Conservation (phyloP, 2,113 vertebrate genomes). For the Fulica atra region DNA sequence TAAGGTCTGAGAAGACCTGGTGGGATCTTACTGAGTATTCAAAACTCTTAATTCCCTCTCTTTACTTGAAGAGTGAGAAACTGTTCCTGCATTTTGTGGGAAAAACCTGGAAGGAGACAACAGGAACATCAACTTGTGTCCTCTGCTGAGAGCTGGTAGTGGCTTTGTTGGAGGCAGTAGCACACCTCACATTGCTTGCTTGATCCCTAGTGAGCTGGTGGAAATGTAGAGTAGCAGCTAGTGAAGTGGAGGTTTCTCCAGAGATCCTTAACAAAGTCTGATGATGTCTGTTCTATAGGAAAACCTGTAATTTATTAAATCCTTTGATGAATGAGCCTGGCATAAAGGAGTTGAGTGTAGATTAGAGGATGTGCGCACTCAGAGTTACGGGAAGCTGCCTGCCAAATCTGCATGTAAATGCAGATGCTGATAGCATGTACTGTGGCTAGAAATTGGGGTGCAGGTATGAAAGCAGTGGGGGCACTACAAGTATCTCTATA, state of each 20-base stretch:
- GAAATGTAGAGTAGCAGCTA: background rate
- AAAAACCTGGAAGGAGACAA: background rate
- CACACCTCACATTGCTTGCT: background rate
- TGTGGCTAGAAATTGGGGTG: accelerated
- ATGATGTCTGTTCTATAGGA: background rate
- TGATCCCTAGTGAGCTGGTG: background rate
- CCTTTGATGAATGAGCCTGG: background rate
- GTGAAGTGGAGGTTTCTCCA: background rate
- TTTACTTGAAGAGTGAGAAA: background rate
- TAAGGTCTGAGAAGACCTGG: background rate
- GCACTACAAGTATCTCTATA: accelerated
- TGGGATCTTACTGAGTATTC: background rate
- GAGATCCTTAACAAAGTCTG: background rate
- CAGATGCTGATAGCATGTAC: background rate
- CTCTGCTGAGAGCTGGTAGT: background rate
- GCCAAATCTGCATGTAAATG: background rate
- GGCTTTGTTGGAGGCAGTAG: background rate
- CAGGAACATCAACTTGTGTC: background rate
- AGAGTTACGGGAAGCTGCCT: background rate
- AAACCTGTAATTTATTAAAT: background rate
- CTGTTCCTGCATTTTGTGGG: background rate
- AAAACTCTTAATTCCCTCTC: background rate
- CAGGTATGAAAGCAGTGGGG: accelerated
- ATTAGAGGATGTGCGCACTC: background rate
- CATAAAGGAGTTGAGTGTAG: background rate